Conservation (phyloP, 2,113 vertebrate species). For the Bostrychus sinensis region DNA sequence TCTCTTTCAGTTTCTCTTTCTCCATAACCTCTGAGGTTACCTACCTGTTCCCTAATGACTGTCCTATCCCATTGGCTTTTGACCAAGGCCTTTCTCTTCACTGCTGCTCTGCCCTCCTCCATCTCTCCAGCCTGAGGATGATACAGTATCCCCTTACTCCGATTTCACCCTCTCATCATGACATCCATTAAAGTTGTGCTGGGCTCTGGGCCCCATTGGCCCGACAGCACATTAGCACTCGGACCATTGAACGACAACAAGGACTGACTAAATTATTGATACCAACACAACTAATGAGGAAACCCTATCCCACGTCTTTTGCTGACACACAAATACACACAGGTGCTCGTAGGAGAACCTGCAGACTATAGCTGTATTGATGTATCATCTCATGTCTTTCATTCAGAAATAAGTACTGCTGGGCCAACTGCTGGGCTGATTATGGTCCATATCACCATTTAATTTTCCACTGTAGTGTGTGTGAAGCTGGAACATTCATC, state of each 20-base stretch:
- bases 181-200: conserved; percentile 84
- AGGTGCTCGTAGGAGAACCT: conserved; percentile 39
- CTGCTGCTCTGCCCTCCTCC: conserved; percentile 21
- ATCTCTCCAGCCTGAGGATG: conserved; percentile 56
- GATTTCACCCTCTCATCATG: conserved; percentile 86
- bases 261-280: conserved; percentile 84
- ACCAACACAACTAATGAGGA: conserved; percentile 85
- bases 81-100: too few relatives aligned
- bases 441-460: background rate
- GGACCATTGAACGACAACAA: conserved; percentile 85
- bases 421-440: conserved; percentile 21
- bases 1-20: background rate
- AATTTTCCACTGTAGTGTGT: background rate
- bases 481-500: conserved; percentile 14
- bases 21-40: conserved; percentile 22
- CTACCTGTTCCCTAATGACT: conserved; percentile 51
- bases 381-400: conserved; percentile 22
- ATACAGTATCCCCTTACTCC: conserved; percentile 76
- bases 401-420: conserved; percentile 32
- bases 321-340: conserved; percentile 60
- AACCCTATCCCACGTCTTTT: conserved; percentile 73
- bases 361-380: conserved; percentile 34
- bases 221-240: conserved; percentile 84
- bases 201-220: conserved; percentile 69
- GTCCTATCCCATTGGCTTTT: too few relatives aligned